A percentile compares a stretch with the other conserved stretches of the same genome.
Evolutionary conservation across 2,888 invertebrate species (phyloP).

Genomic region (Drosophila kanekoi): DNA sequence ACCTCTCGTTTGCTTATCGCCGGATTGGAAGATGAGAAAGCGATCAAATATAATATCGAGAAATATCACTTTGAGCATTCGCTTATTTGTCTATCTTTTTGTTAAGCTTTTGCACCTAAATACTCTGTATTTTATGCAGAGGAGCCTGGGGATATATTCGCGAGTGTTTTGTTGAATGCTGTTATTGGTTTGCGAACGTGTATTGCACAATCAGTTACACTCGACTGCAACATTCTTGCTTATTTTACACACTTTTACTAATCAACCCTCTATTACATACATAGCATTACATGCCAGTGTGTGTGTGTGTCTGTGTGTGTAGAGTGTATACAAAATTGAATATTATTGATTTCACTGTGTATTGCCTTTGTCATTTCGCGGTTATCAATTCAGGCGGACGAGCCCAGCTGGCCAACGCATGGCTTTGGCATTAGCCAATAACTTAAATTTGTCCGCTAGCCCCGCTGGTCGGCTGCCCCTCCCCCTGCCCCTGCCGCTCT

Average conservation of each 20-base stretch:
- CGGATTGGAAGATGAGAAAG: too few species aligned
- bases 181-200: too few species aligned
- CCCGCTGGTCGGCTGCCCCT: neutral
- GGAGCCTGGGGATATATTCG: too few species aligned
- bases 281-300: neutral
- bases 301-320: neutral
- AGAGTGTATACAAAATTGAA: constrained; percentile 48
- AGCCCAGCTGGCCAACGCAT: constrained; percentile 67
- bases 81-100: too few species aligned
- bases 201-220: too few species aligned
- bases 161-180: too few species aligned
- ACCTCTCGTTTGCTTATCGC: too few species aligned
- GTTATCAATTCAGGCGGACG: constrained; percentile 66
- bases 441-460: constrained; percentile 25
- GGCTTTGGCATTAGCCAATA: constrained; percentile 71
- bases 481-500: neutral
- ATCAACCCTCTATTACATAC: neutral
- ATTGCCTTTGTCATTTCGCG: constrained; percentile 75
- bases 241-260: neutral
- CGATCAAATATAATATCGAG: too few species aligned
- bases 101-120: too few species aligned
- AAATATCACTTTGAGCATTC: too few species aligned
- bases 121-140: too few species aligned
- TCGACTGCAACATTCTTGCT: neutral
- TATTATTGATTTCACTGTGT: constrained; percentile 58